Conservation (phyloP, 2,888 invertebrate species). For the Eupithecia tripunctaria region DNA sequence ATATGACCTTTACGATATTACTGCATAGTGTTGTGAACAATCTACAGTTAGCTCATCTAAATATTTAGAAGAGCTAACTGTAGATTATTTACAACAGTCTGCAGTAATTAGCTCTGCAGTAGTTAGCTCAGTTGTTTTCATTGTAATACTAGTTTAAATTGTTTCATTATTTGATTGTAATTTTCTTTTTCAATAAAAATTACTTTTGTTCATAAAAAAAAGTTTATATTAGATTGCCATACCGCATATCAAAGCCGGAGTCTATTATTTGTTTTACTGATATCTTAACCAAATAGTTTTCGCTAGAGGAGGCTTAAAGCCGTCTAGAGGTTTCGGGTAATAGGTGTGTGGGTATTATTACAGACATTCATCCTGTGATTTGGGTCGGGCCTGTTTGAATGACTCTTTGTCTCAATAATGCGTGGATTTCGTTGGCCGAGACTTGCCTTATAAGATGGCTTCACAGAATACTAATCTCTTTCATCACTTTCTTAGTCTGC, state of each 20-base stretch:
- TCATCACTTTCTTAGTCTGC: slow-evolving; percentile 37
- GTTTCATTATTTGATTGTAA: too few relatives aligned
- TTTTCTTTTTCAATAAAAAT: too few relatives aligned
- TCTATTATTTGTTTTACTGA: background rate
- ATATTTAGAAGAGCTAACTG: too few relatives aligned
- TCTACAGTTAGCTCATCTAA: too few relatives aligned
- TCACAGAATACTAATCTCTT: slow-evolving; percentile 44
- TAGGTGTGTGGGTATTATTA: slow-evolving; percentile 28
- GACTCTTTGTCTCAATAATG: slow-evolving; percentile 47
- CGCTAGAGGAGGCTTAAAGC: background rate
- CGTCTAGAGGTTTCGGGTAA: background rate
- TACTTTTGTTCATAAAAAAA: too few relatives aligned
- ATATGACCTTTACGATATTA: too few relatives aligned
- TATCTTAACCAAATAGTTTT: background rate
- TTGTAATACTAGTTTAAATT: too few relatives aligned
- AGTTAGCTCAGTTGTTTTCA: too few relatives aligned
- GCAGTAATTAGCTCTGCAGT: too few relatives aligned
- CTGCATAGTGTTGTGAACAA: too few relatives aligned
- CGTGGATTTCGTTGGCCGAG: slow-evolving; percentile 43
- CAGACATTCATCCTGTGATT: slow-evolving; percentile 45
- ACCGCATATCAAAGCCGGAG: background rate
- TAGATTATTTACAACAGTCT: too few relatives aligned
- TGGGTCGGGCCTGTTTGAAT: slow-evolving; percentile 46
- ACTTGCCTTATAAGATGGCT: slow-evolving; percentile 38
- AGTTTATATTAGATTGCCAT: too few relatives aligned